These are phyloP conservation scores for Smutsia gigantea DNA, from an alignment of 2,797 vertebrate species.

Conservation along the genomic window DNA sequence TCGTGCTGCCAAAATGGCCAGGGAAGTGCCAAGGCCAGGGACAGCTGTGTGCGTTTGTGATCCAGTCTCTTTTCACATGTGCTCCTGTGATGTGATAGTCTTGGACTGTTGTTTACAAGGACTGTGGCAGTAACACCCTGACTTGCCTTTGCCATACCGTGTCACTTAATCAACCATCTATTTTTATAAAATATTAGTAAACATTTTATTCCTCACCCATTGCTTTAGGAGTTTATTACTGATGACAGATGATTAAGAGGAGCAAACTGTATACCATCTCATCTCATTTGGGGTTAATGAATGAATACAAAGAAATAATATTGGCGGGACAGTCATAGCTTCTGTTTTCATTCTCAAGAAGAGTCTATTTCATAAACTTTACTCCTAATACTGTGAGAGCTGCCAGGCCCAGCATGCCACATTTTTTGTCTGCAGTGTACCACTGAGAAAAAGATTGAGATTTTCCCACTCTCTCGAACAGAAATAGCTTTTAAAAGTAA, in stretches of 20 bases:
- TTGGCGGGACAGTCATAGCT: neutral
- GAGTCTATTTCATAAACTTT: neutral
- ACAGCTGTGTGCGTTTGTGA: neutral
- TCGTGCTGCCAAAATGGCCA: neutral
- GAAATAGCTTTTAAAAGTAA: neutral
- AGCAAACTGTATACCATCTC: neutral
- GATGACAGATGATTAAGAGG: neutral
- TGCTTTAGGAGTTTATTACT: neutral
- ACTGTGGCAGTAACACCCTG: neutral
- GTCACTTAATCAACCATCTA: slow-evolving; percentile 54
- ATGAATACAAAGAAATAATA: neutral
- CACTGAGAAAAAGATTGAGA: neutral
- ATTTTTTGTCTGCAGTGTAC: neutral
- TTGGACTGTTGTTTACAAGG: neutral
- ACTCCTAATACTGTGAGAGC: neutral
- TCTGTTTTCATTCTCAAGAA: neutral
- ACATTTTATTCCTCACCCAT: slow-evolving; percentile 51
- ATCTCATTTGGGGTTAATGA: neutral
- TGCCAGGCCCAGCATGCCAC: neutral
- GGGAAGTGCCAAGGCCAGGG: slow-evolving; percentile 8
- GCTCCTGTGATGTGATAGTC: neutral
- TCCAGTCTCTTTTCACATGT: neutral
- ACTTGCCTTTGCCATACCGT: slow-evolving; percentile 36
- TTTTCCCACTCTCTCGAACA: slow-evolving; percentile 15
- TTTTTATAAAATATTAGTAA: slow-evolving; percentile 56